Conservation (phyloP, 2,113 vertebrate species). For the Podiceps cristatus region DNA sequence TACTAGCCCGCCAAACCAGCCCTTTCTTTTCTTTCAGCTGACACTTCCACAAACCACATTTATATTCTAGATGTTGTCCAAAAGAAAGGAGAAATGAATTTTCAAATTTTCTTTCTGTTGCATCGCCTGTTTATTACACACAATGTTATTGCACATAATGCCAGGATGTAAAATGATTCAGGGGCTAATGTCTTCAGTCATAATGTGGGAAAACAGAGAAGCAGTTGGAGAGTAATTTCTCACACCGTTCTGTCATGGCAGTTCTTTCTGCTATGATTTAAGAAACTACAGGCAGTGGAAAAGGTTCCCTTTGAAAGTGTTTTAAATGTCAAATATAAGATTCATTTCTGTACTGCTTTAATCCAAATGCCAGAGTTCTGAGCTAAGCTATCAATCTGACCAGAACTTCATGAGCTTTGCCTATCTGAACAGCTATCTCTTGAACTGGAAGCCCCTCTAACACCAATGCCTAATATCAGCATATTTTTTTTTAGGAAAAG, state of each 20-base stretch:
- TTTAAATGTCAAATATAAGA: conserved; percentile 82
- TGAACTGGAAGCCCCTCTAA: background rate
- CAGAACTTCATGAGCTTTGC: conserved; percentile 50
- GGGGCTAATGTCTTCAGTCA: conserved; percentile 58
- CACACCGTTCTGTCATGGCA: conserved; percentile 58
- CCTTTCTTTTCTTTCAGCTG: background rate
- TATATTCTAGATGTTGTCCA: background rate
- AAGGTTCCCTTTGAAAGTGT: conserved; percentile 72
- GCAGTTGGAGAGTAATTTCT: conserved; percentile 68
- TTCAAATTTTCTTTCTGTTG: conserved; percentile 19
- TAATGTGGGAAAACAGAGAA: conserved; percentile 70
- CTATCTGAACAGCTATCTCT: conserved; percentile 52
- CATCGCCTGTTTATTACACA: background rate
- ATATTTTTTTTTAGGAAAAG: background rate
- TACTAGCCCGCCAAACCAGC: background rate
- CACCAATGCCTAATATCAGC: background rate
- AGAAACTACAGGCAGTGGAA: conserved; percentile 71
- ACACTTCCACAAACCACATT: background rate
- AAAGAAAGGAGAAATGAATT: conserved; percentile 15
- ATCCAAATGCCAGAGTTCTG: conserved; percentile 78
- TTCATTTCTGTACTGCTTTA: conserved; percentile 77
- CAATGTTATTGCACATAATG: conserved; percentile 8
- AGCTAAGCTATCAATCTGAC: conserved; percentile 72
- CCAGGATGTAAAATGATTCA: conserved; percentile 55
- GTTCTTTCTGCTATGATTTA: conserved; percentile 77